These are phyloP conservation scores for Labia minor DNA, from an alignment of 2,888 invertebrate species.

Conservation along the genomic window DNA sequence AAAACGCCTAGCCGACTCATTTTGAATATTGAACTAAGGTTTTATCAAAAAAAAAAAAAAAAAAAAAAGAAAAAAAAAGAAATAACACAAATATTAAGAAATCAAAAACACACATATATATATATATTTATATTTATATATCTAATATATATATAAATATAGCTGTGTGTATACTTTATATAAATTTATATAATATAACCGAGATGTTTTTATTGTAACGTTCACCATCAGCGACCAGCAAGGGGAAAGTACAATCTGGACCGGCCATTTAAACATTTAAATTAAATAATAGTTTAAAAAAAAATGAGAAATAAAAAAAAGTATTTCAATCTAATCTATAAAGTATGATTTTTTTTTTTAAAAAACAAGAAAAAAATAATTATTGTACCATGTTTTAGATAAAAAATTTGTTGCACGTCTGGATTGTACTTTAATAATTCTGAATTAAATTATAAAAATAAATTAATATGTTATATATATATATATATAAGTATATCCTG, in stretches of 20 bases:
- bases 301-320: background rate
- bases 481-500: background rate
- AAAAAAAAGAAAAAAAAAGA: background rate
- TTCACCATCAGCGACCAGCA: constrained; percentile 13
- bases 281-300: background rate
- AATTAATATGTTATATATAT: background rate
- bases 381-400: background rate
- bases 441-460: background rate
- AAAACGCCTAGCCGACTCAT: background rate
- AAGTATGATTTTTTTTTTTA: too few relatives aligned
- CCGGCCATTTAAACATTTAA: background rate
- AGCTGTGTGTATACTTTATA: too few relatives aligned
- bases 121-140: too few relatives aligned
- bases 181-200: too few relatives aligned
- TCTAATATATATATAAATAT: too few relatives aligned
- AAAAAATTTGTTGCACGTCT: constrained; percentile 13
- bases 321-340: background rate
- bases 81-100: background rate
- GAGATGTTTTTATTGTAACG: too few relatives aligned
- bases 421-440: constrained; percentile 3
- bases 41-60: background rate
- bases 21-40: background rate
- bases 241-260: constrained; percentile 6
- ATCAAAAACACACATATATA: too few relatives aligned
- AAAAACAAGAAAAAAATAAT: background rate